Conservation (phyloP, 2,797 vertebrate genomes). For the Clarias fuscus region DNA sequence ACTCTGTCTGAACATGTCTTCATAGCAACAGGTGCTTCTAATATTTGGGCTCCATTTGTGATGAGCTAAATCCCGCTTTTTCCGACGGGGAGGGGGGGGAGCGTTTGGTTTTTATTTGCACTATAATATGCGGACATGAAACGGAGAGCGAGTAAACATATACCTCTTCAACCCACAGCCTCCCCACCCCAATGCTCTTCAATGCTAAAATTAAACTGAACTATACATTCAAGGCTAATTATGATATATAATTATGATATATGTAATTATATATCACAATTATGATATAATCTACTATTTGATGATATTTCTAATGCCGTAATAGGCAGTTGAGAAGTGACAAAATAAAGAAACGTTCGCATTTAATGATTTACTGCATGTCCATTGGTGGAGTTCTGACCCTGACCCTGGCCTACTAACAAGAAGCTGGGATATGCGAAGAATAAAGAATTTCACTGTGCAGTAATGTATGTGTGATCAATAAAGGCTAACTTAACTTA, state of each 20-base stretch:
- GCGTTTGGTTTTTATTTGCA: conserved; percentile 28
- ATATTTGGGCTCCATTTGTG: conserved; percentile 14
- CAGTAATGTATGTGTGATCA: too few species aligned
- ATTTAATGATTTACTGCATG: too few species aligned
- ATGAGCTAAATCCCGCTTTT: conserved; percentile 35
- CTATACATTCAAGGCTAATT: not conserved
- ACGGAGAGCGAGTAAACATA: conserved; percentile 31
- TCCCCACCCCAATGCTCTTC: not conserved
- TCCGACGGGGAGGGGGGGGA: not conserved
- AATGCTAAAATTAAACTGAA: not conserved
- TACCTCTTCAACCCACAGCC: conserved; percentile 6
- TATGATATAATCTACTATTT: not conserved
- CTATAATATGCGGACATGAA: conserved; percentile 25
- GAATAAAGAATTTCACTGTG: too few species aligned
- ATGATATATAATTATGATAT: too few species aligned
- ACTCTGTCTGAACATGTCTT: conserved; percentile 17
- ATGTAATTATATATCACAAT: not conserved
- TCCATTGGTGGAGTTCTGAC: too few species aligned
- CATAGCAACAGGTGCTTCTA: conserved; percentile 39
- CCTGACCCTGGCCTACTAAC: too few species aligned
- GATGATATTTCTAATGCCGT: not conserved
- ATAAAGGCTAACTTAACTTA: too few species aligned
- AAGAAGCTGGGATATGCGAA: too few species aligned
- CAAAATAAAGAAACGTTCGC: too few species aligned
- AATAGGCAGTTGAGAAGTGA: not conserved